A percentile compares a stretch with the other conserved stretches of the same genome.
phyloP scores from a whole-genome alignment of 2,888 invertebrate species.

The Rugalucina vietnamica region DNA sequence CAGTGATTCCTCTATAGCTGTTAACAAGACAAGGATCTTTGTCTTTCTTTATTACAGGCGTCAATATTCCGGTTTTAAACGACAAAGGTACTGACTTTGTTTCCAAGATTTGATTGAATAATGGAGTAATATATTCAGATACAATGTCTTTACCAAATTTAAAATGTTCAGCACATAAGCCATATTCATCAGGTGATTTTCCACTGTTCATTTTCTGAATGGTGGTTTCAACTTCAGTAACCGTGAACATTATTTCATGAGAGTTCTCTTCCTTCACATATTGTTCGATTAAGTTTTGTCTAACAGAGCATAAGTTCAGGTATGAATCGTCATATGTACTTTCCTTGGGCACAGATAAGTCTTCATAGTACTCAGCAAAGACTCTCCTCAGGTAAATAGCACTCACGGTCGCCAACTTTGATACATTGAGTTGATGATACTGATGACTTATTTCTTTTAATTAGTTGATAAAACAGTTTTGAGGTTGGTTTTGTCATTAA shows the following conservation, averaged over 20 bases:
- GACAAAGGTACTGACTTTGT: background rate
- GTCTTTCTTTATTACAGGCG: background rate
- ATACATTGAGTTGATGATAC: background rate
- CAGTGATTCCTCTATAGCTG: background rate
- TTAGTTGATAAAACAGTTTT: background rate
- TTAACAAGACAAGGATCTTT: background rate
- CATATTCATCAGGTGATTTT: background rate
- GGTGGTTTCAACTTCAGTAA: background rate
- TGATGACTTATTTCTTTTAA: background rate
- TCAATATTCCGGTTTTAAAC: background rate
- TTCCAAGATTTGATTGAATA: background rate
- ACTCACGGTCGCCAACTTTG: background rate
- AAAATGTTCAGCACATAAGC: background rate
- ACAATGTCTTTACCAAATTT: background rate
- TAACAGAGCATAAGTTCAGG: constrained; percentile 2
- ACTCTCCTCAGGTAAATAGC: background rate
- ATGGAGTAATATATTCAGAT: background rate
- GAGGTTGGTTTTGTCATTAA: constrained; percentile 13
- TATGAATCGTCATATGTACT: background rate
- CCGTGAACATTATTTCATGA: background rate
- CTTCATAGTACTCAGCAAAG: background rate
- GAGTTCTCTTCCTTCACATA: background rate
- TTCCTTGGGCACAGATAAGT: constrained; percentile 4
- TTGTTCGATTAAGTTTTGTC: background rate
- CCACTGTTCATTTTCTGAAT: constrained; percentile 3